Conservation (phyloP, 1,140 invertebrate genomes). For the Episyrphus balteatus region DNA sequence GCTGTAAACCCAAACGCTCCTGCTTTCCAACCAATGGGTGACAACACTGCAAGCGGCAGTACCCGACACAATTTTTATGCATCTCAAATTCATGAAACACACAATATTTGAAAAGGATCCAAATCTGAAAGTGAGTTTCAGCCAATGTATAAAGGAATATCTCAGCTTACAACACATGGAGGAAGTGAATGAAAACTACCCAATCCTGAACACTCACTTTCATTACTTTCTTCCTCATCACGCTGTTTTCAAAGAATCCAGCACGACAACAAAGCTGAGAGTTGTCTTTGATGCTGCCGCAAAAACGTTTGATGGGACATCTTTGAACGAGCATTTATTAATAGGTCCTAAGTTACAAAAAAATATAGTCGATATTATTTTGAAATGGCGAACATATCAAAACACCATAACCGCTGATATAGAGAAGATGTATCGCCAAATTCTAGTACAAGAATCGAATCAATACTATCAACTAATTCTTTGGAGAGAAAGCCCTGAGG, state of each 20-base stretch:
- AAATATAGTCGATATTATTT: not conserved
- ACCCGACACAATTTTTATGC: too few species aligned
- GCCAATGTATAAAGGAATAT: too few species aligned
- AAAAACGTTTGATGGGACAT: not conserved
- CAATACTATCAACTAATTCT: constrained; percentile 23
- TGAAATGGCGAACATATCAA: constrained; percentile 7
- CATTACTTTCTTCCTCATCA: constrained; percentile 20
- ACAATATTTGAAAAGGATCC: too few species aligned
- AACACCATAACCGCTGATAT: constrained; percentile 12
- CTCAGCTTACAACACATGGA: too few species aligned
- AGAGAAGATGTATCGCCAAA: constrained; percentile 14
- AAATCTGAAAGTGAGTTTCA: too few species aligned
- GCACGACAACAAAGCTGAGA: constrained; percentile 17
- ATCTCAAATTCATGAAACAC: too few species aligned
- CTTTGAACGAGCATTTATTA: not conserved
- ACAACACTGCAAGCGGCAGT: too few species aligned
- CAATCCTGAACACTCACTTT: too few species aligned
- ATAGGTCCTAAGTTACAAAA: not conserved
- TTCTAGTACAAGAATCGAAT: constrained; percentile 8
- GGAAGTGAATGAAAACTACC: too few species aligned
- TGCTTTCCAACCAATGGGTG: too few species aligned
- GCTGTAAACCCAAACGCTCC: too few species aligned
- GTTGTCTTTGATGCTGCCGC: constrained; percentile 12
- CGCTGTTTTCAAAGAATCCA: constrained; percentile 15
- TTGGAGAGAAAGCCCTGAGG: constrained; percentile 18